A percentile compares a stretch with the other conserved stretches of the same genome.
Evolutionary conservation across 2,113 vertebrate genomes (phyloP).

Genomic region (Bubo scandiacus): DNA sequence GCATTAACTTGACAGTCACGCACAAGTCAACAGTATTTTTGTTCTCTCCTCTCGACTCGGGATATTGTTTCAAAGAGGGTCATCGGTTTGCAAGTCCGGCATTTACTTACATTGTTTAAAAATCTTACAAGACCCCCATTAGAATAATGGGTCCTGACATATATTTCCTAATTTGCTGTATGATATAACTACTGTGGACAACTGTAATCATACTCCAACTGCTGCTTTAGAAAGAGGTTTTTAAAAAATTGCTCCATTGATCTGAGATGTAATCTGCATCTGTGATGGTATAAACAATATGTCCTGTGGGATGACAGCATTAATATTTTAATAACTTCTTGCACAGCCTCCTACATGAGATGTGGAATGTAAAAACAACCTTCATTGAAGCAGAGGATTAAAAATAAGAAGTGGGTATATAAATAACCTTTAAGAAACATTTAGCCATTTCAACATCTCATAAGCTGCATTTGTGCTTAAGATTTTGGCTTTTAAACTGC

Average conservation of each 20-base stretch:
- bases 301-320: background rate
- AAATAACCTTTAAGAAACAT: background rate
- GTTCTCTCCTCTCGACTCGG: conserved; percentile 4
- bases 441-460: background rate
- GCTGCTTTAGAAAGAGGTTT: conserved; percentile 22
- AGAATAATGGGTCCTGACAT: conserved; percentile 59
- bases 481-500: background rate
- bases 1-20: conserved; percentile 33
- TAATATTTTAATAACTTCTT: conserved; percentile 32
- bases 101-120: conserved; percentile 44
- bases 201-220: conserved; percentile 35
- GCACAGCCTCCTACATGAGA: background rate
- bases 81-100: conserved; percentile 1
- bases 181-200: conserved; percentile 55
- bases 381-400: background rate
- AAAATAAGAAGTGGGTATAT: background rate
- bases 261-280: conserved; percentile 28
- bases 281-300: conserved; percentile 35
- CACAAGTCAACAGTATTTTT: conserved; percentile 25
- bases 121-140: conserved; percentile 41
- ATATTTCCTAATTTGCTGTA: conserved; percentile 57
- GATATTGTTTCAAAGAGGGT: conserved; percentile 25
- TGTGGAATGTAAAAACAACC: background rate
- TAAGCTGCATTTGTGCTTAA: background rate
- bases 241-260: conserved; percentile 7